Evolutionary conservation across 2,113 vertebrate species (phyloP), one percentile per base, ranked within the genome.

Genomic region (Vidua chalybeata): DNA sequence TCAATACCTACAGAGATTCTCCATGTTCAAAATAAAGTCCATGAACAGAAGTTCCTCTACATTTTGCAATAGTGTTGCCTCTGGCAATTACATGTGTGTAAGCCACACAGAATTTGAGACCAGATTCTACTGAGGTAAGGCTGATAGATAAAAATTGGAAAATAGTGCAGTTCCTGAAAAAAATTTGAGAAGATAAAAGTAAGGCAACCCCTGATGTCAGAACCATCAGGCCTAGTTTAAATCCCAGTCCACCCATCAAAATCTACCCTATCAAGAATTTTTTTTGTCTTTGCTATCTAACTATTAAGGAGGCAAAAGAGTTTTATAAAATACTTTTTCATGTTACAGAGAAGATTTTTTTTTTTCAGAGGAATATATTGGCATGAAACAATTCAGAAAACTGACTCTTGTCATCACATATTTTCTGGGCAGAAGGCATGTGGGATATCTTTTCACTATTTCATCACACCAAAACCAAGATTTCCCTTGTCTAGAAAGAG

Each of bases 401-500:
- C 20, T 76, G 63, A 73, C 51, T 85, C 39, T 55, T 51, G 79
- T 27, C 1, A 2, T 67, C 27, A 4, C 22, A 21, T 46, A 62
- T 59, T 92, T 89, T 77, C 81, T 81, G 23, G 45, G 37, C 37
- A 80, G 61, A 92, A 93, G 41, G 68, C 22, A 78, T 1, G 19
- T 61, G 33, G 77, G 64, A 78, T 33, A 79, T 63, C 45, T 87
- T 81, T 75, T 61, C 54, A 49, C 19, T 58, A 26, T 55, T 83
- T 91, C 22, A 73, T 51, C 63, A 72, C 23, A 75, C 14, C 35
- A 23, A 59, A 48, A 84, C 55, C 24, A 84, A 49, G 69, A 59
- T 41, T 49, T 87, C 41, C 12, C 19, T 76, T 83, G 67, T 39
- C 59, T 69, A 90, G 74, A 91, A 84, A 84, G n/a, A 66, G 71